Conservation (phyloP, 2,888 invertebrate genomes). For the Mechanitis mazaeus region DNA sequence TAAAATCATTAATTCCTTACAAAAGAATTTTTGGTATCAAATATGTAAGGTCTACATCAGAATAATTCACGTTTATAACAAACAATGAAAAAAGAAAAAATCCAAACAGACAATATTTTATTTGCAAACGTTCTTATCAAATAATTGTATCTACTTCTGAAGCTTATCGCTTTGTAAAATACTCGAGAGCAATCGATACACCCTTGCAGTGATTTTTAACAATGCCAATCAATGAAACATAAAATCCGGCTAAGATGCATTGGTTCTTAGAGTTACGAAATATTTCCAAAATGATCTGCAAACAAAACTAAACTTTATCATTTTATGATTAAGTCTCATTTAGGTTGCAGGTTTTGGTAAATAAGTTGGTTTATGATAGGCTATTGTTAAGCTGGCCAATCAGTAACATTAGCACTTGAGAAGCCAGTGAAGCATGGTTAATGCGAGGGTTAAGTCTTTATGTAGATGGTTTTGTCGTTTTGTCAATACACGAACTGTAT, state of each 20-base stretch:
- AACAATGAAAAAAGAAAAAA: neutral
- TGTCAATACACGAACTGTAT: slow-evolving; percentile 47
- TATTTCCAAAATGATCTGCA: slow-evolving; percentile 18
- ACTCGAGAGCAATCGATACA: slow-evolving; percentile 43
- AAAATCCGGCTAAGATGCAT: slow-evolving; percentile 68
- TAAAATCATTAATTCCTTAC: too few relatives aligned
- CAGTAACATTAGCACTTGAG: slow-evolving; percentile 72
- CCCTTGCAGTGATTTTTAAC: slow-evolving; percentile 55
- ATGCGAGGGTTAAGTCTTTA: slow-evolving; percentile 69
- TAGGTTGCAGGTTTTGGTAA: slow-evolving; percentile 27
- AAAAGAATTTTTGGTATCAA: too few relatives aligned
- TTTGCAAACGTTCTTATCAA: slow-evolving; percentile 42
- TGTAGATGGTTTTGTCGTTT: slow-evolving; percentile 68
- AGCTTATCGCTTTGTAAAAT: slow-evolving; percentile 42
- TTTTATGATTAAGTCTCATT: neutral
- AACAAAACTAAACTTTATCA: slow-evolving; percentile 28
- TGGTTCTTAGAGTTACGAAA: slow-evolving; percentile 43
- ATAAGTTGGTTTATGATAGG: slow-evolving; percentile 34
- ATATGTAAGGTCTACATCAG: too few relatives aligned
- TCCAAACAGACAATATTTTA: neutral
- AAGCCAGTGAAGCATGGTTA: slow-evolving; percentile 68
- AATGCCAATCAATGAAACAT: slow-evolving; percentile 73
- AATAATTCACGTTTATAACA: neutral
- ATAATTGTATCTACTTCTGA: slow-evolving; percentile 57
- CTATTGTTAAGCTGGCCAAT: slow-evolving; percentile 72